Base-by-base conservation (phyloP, 1,140 invertebrate genomes). In the Theocolax elegans region DNA sequence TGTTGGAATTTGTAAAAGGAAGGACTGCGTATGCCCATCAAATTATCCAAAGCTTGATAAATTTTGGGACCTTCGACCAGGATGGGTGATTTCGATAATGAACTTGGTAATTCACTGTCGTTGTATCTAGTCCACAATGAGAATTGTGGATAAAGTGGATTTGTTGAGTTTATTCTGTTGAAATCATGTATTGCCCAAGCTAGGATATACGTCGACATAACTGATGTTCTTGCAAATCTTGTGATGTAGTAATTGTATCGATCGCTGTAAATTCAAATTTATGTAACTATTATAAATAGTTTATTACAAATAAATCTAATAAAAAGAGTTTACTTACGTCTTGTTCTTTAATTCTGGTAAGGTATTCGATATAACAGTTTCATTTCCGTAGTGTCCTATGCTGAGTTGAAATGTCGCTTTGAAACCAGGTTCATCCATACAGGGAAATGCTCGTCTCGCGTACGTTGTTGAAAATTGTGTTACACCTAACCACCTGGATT, bases 391-490 rank as follows among this genome's bases (percentile, higher is more conserved):
- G 29, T 86, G 88, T 0, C 89, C 89, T 2, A 96, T 80, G 1
- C 88, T 88, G 2, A 96, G 77, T 25, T 81, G 87, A 76, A 95
- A 97, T 1, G 85, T 88, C 0, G 93, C 90, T 77, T 95, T 95
- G 72, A 93, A 90, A 15, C 87, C 85, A 0, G 96, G 96, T 76
- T 98, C 95, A 81, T 98, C 96, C 77, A 94, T 94, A 79, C 94
- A 96, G 0, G 95, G 95, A 78, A 97, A 96, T 2, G 92, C 92
- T 42, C 90, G 86, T 10, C 95, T 87, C 1, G 94, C 94, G 80
- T 91, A 90, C 0, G 90, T 93, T 0, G 94, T 89, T 77, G 95
- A 90, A 75, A 96, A 91, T 80, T 97, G 94, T 0, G 93, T 94
- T 89, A 91, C 2, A 1, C 90, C 90, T 17, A 95, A 80, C 78